phyloP scores from a whole-genome alignment of 2,888 invertebrate genomes.

The Eristalis tenax region DNA sequence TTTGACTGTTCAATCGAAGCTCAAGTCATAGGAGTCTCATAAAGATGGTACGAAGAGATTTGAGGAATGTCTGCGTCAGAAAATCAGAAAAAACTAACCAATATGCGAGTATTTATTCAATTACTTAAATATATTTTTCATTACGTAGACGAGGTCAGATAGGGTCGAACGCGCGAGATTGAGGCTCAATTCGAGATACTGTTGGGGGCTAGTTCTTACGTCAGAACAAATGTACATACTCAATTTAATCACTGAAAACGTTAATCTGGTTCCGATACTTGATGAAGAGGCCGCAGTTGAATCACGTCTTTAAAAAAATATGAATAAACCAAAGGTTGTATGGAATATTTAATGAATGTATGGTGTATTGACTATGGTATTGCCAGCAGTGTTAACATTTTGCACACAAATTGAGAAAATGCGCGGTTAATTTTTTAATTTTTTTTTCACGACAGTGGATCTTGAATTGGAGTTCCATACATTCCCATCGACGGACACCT shows the following conservation, averaged over 20 bases:
- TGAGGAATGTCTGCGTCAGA: constrained; percentile 27
- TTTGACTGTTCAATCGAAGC: background rate
- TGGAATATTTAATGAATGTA: background rate
- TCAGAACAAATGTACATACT: constrained; percentile 10
- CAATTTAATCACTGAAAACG: constrained; percentile 1
- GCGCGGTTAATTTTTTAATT: background rate
- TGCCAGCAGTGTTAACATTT: background rate
- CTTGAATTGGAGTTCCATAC: too few relatives aligned
- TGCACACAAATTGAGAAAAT: background rate
- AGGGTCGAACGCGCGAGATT: constrained; percentile 35
- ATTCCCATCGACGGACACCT: too few relatives aligned
- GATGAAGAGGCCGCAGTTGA: constrained; percentile 19
- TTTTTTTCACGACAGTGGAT: too few relatives aligned
- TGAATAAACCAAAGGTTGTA: background rate
- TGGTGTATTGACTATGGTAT: background rate
- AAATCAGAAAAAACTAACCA: background rate
- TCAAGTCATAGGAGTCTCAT: background rate
- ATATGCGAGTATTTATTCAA: background rate
- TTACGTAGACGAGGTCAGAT: constrained; percentile 50
- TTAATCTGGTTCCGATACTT: constrained; percentile 22
- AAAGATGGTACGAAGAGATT: constrained; percentile 17
- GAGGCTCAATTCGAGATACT: constrained; percentile 27
- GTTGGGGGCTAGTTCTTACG: constrained; percentile 47
- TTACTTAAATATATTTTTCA: constrained; percentile 13
- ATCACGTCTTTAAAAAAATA: constrained; percentile 35